Base-by-base conservation (phyloP, 2,888 invertebrate genomes). In the Trichacis sp. region DNA sequence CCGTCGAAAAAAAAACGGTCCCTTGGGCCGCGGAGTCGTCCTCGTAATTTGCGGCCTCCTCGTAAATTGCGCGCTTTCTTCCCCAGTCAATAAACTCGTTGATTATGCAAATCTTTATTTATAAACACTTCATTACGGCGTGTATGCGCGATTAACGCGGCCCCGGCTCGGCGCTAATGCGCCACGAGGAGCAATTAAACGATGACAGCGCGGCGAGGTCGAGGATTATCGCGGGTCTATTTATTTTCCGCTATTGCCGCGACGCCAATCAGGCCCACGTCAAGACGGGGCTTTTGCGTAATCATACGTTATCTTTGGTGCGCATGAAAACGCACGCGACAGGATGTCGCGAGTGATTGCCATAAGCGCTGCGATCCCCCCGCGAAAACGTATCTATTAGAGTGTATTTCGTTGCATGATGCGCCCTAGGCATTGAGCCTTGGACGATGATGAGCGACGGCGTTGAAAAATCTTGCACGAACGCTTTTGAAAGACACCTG, bases 61-160 rank as follows among this genome's bases (percentile, higher is more conserved):
- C 45, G 45, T 45, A 19, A 66, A 68, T 60, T 40, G 53, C 55
- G 66, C 29, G 48, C 46, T 46, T 47, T 59, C 47, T 51, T 49
- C 46, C 47, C 19, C 38, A 33, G 17, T 74, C 76, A 71, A 75
- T 75, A 78, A 81, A 82, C 82, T 79, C 75, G 80, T 79, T 79
- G 80, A 78, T 82, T 82, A 82, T 82, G 82, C 81, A 82, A 82
- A 82, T 82, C 77, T 80, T 78, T 77, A 74, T 81, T 81, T 80
- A 80, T 82, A 80, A 81, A 81, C 82, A 79, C 79, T 81, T 78
- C 82, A 81, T 82, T 81, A 78, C 76, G 60, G 64, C 74, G 77
- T 71, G 78, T 80, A 82, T 81, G 80, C 82, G 80, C 82, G 82
- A 82, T 81, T 82, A 82, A 82, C 80, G 80, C 80, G 79, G 75